Evolutionary conservation across 2,888 invertebrate species (phyloP), one percentile per base, ranked within the genome.

Genomic region (Chrysolina americana): DNA sequence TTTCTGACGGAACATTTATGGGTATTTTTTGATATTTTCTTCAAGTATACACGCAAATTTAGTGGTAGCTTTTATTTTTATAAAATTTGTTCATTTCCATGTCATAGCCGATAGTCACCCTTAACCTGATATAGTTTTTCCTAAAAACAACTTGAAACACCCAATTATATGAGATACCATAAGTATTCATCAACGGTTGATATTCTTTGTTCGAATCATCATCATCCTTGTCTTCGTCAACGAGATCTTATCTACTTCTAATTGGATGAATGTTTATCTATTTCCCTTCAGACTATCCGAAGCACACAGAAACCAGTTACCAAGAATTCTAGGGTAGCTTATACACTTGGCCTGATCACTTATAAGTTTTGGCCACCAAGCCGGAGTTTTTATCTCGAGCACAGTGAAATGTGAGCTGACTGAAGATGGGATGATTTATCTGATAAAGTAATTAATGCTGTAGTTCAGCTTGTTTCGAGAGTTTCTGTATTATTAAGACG

Each of bases 381-480:
- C 66, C 71, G 59, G 75, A 70, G 76, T 79, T 76, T 81, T 80
- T 77, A 79, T 77, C 76, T 79, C 65, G 62, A 80, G 79, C 81
- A 70, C 78, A 73, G 78, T 81, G 81, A 83, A 84, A 82, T 85
- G 84, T 82, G 81, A 82, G 77, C 78, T 74, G 80, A 75, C 78
- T 80, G 77, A 79, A 83, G 84, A 85, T 85, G 85, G 84, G 81
- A n/a, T 77, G 80, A 81, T 83, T 86, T 86, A 86, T 86, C 86
- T 85, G 86, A 86, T 86, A 86, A 85, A 87, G 86, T 85, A 86
- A 87, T 87, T 86, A 86, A 86, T 86, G 86, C 82, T 81, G 83
- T 80, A 84, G 81, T 82, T 83, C 81, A 79, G 78, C 80, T 81
- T 81, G 83, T 84, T 83, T 86, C 85, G 85, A 85, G 83, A 84